phyloP scores from a whole-genome alignment of 2,113 vertebrate genomes.

The Amphiprion ocellaris region DNA sequence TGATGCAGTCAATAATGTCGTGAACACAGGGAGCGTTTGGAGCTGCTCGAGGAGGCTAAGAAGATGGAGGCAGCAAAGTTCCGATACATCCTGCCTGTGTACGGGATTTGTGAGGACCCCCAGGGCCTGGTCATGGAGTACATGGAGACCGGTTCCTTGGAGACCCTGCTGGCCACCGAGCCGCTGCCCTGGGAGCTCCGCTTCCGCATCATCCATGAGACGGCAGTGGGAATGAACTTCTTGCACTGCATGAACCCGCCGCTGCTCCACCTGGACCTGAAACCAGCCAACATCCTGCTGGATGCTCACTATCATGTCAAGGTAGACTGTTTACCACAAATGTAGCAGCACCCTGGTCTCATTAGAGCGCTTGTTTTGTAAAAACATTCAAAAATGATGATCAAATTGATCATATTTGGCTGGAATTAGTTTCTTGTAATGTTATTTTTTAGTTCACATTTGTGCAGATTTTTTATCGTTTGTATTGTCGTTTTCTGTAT shows the following conservation, averaged over 20 bases:
- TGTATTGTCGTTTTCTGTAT: too few species aligned
- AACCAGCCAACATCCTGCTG: conserved; percentile 97
- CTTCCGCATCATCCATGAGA: conserved; percentile 96
- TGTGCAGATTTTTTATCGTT: too few species aligned
- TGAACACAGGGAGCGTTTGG: conserved; percentile 89
- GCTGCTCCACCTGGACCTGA: conserved; percentile 95
- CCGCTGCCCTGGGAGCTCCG: conserved; percentile 95
- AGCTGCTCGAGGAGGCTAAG: conserved; percentile 94
- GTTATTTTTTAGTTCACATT: too few species aligned
- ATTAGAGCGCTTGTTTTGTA: neutral
- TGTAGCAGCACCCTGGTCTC: too few species aligned
- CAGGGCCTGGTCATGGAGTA: conserved; percentile 98
- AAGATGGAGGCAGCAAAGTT: conserved; percentile 99
- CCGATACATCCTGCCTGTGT: conserved; percentile 95
- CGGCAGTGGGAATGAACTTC: conserved; percentile 98
- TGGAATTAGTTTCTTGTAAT: too few species aligned
- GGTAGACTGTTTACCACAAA: conserved; percentile 75
- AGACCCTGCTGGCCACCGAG: conserved; percentile 92
- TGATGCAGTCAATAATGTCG: neutral
- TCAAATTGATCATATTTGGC: too few species aligned
- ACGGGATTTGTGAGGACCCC: conserved; percentile 94
- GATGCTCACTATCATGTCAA: conserved; percentile 98
- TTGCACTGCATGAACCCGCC: conserved; percentile 97
- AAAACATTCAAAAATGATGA: too few species aligned
- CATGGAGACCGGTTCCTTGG: conserved; percentile 97